Conservation (phyloP, 2,888 invertebrate species). For the Chalcosyrphus nemorum region DNA sequence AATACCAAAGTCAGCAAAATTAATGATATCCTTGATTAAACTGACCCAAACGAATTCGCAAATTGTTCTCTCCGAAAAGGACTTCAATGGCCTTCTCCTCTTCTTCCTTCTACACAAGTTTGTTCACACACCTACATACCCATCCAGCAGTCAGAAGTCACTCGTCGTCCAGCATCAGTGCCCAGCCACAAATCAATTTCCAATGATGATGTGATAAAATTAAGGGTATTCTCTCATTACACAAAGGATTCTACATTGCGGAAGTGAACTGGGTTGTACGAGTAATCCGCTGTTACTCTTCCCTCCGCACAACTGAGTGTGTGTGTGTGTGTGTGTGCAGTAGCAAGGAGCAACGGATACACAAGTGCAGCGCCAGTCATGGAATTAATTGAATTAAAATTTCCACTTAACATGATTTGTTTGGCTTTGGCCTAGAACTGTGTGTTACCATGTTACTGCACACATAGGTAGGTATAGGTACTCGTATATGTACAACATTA, state of each 20-base stretch:
- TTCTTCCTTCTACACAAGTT: not conserved
- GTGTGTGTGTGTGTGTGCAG: no score
- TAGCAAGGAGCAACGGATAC: not conserved
- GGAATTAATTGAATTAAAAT: conserved; percentile 34
- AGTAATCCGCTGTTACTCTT: not conserved
- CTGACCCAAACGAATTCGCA: conserved; percentile 8
- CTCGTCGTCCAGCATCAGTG: not conserved
- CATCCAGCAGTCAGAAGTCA: not conserved
- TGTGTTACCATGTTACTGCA: not conserved
- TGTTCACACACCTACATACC: not conserved
- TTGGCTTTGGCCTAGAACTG: not conserved
- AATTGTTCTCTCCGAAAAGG: conserved; percentile 3
- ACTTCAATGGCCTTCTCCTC: not conserved
- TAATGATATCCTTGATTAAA: conserved; percentile 28
- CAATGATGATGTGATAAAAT: conserved; percentile 14
- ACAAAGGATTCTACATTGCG: conserved; percentile 11
- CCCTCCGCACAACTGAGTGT: no score
- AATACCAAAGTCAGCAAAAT: not conserved
- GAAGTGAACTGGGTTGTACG: conserved; percentile 13
- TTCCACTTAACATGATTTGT: conserved; percentile 23
- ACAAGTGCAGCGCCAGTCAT: conserved; percentile 17
- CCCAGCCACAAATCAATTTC: conserved; percentile 7
- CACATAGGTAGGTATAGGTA: no score
- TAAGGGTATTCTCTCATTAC: conserved; percentile 38
- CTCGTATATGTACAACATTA: not conserved